Base-by-base conservation (phyloP, 2,797 vertebrate genomes). In the Hemibagrus guttatus region DNA sequence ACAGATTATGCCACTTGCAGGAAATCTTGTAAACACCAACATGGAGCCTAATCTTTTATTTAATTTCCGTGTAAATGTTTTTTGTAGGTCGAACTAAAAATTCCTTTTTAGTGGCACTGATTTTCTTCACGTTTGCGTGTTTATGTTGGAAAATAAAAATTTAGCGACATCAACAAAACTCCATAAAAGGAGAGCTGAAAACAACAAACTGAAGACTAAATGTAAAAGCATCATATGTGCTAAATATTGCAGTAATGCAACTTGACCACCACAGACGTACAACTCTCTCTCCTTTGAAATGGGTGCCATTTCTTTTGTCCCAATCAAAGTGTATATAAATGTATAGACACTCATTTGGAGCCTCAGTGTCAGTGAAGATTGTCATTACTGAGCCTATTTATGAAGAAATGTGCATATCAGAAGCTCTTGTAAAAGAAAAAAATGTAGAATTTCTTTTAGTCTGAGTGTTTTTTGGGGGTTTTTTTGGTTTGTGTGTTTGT, bases 401-500 rank as follows among this genome's bases (percentile, higher is more conserved):
- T 46, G 6, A 72, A 11, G 46, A 46, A 26, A 46, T 72, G 26
- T 46, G 9, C 4, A 8, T 49, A 0, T 49, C 46, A 49, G 46
- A 8, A 9, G 46, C 46, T 49, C 46, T 49, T 39, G 35, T 39
- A 39, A 39, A 39, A 39, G 7, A 6, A n/a, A n/a, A n/a, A n/a
- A n/a, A n/a, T n/a, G n/a, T n/a, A n/a, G n/a, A n/a, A n/a, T n/a
- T n/a, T 49, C 17, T 2, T 0, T n/a, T 31, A 56, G n/a, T 54
- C 46, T 4, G 8, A 46, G 46, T 46, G 46, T 6, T 4, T 46
- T 46, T 46, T 46, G n/a, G n/a, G 21, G 26, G 19, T 11, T 28
- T 39, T 7, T 42, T 39, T 61, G 13, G 2, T 6, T 28, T 8
- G 28, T 19, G 2, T 81, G 87, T 54, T 83, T 92, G 21, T 90